These are phyloP conservation scores for Pseudomyrmex gracilis DNA, from an alignment of 1,140 invertebrate species.

Conservation along the genomic window DNA sequence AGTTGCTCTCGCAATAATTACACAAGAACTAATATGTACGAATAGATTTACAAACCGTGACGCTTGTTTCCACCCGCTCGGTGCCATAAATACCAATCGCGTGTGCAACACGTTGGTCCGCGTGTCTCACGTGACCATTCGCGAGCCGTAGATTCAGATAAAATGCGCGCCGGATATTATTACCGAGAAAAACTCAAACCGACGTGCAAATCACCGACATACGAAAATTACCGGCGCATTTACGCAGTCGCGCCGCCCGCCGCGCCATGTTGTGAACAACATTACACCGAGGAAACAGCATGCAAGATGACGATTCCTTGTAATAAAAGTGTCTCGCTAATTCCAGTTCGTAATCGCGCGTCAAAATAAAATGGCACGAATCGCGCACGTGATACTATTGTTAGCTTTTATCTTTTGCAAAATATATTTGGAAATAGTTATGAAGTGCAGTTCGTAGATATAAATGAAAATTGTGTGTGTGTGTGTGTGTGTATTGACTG, in stretches of 20 bases:
- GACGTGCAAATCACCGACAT: conserved; percentile 29
- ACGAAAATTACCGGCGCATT: conserved; percentile 43
- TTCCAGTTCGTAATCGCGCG: not conserved
- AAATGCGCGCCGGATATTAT: conserved; percentile 49
- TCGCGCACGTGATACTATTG: not conserved
- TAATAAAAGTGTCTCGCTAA: not conserved
- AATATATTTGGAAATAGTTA: conserved; percentile 20
- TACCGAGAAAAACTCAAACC: conserved; percentile 15
- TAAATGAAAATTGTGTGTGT: conserved; percentile 1
- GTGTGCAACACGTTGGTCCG: conserved; percentile 30
- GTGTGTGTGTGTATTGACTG: conserved; percentile 19
- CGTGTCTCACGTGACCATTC: conserved; percentile 40
- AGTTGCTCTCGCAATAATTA: not conserved
- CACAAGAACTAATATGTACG: conserved; percentile 37
- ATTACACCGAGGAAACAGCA: no score
- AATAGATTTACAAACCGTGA: conserved; percentile 52
- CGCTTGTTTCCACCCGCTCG: conserved; percentile 37
- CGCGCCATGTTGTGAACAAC: no score
- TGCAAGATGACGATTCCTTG: no score
- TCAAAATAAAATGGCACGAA: not conserved
- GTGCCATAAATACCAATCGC: conserved; percentile 66
- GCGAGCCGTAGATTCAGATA: conserved; percentile 31
- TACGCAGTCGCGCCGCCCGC: conserved; percentile 3
- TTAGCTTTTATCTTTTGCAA: not conserved
- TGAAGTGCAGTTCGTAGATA: conserved; percentile 18